Percentiles rank a stretch among this genome's conserved stretches.
phyloP scores from a whole-genome alignment of 2,888 invertebrate species.

The Cerastis leucographa region DNA sequence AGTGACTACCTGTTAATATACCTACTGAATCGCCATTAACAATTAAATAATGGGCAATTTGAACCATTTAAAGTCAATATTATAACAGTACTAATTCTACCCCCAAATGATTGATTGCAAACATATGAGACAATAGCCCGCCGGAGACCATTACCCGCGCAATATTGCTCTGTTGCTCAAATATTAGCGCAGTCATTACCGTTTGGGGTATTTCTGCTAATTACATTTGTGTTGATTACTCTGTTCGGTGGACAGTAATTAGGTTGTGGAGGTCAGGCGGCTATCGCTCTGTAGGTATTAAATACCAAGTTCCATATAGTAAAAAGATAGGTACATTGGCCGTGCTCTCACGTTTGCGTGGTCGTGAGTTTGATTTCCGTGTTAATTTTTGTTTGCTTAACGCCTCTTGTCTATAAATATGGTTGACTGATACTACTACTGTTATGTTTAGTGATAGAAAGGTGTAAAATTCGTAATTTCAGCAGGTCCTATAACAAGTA shows the following conservation, averaged over 20 bases:
- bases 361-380: background rate
- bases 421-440: too few relatives aligned
- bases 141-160: background rate
- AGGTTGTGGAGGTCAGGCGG: background rate
- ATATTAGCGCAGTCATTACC: slow-evolving; percentile 57
- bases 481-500: background rate
- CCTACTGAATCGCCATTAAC: too few relatives aligned
- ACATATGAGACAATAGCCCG: slow-evolving; percentile 12
- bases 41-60: background rate
- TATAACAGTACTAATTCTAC: slow-evolving; percentile 23
- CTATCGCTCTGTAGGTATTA: background rate
- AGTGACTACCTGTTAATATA: too few relatives aligned
- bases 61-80: slow-evolving; percentile 18
- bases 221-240: slow-evolving; percentile 46
- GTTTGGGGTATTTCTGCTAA: slow-evolving; percentile 43
- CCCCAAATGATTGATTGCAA: slow-evolving; percentile 52
- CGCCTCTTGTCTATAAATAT: background rate
- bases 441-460: background rate
- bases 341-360: background rate
- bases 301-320: background rate
- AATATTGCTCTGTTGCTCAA: slow-evolving; percentile 43
- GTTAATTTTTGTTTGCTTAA: background rate
- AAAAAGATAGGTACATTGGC: background rate
- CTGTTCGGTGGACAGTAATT: slow-evolving; percentile 28
- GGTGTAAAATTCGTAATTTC: background rate